Evolutionary conservation across 2,113 vertebrate genomes (phyloP).

Genomic region (Anarhynchus alexandrinus): DNA sequence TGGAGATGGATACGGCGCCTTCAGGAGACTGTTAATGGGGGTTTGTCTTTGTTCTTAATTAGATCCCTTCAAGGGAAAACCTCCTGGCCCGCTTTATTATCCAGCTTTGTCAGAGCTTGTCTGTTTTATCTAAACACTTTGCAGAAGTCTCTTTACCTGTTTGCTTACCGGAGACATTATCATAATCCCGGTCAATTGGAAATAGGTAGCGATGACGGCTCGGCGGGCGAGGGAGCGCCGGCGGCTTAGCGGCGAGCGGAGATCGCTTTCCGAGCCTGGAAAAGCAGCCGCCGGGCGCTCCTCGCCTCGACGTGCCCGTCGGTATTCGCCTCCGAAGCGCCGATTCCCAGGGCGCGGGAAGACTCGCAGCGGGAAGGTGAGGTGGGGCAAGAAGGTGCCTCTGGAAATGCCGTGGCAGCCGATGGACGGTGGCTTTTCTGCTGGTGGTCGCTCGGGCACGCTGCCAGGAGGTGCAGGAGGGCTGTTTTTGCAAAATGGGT

Average conservation of each 20-base stretch:
- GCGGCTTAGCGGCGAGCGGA: background rate
- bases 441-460: fast-evolving
- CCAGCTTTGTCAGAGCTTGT: constrained; percentile 67
- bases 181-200: constrained; percentile 58
- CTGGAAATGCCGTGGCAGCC: fast-evolving
- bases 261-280: background rate
- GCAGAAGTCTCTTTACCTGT: constrained; percentile 60
- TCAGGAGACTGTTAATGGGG: constrained; percentile 55
- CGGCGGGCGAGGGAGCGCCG: background rate
- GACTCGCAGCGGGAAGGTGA: fast-evolving
- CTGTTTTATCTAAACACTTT: constrained; percentile 69
- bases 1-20: constrained; percentile 28
- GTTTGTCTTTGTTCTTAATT: constrained; percentile 74
- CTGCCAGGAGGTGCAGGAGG: background rate
- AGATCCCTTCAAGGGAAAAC: constrained; percentile 66
- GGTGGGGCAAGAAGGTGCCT: background rate
- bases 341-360: fast-evolving
- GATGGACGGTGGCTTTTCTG: background rate
- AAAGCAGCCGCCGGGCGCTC: background rate
- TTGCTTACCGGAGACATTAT: constrained; percentile 60
- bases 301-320: fast-evolving
- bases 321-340: background rate
- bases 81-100: constrained; percentile 62
- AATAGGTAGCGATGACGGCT: background rate
- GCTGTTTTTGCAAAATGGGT: background rate